Evolutionary conservation across 2,113 vertebrate species (phyloP), one percentile per base, ranked within the genome.

Genomic region (Antechinus flavipes): DNA sequence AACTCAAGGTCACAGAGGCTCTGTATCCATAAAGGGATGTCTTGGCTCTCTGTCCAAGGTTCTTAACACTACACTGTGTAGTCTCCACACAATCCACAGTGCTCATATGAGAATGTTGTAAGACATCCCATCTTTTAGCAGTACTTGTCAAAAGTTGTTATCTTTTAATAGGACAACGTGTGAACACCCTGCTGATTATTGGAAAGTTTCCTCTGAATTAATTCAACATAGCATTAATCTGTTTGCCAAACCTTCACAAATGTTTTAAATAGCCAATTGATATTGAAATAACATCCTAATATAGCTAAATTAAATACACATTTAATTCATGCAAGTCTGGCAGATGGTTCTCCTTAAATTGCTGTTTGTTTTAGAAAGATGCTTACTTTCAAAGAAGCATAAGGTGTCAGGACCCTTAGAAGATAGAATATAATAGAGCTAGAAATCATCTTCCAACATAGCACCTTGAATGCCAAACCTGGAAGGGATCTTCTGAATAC

Each of bases 331-430:
- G 93, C 53, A 94, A 91, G 24, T 50, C 90, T 46, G 22, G 42
- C 94, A 97, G 95, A 96, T 96, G 96, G 95, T 24, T 95, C 96
- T 96, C 96, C 96, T 96, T 93, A 97, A 95, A 89, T 96, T 92
- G 92, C 96, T 91, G 42, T 95, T 95, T 93, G 91, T 95, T 94
- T 94, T 35, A 90, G 61, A 94, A 95, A 96, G 91, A 90, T 42
- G 68, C n/a, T 84, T 84, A 84, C 68, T 84, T 84, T 84, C 68
- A 84, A 84, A 84, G 68, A 84, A 42, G 68, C 68, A 84, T 84
- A 84, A 84, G 68, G n/a, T 84, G 68, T 84, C n/a, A 84, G n/a
- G 68, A n/a, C 19, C 35, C 2, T 84, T 22, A 8, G n/a, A 84
- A 84, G 16, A 42, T 23, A 84, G 7, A 84, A 23, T 42, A 42